phyloP scores from a whole-genome alignment of 2,113 vertebrate genomes.

The Lepisosteus oculatus region DNA sequence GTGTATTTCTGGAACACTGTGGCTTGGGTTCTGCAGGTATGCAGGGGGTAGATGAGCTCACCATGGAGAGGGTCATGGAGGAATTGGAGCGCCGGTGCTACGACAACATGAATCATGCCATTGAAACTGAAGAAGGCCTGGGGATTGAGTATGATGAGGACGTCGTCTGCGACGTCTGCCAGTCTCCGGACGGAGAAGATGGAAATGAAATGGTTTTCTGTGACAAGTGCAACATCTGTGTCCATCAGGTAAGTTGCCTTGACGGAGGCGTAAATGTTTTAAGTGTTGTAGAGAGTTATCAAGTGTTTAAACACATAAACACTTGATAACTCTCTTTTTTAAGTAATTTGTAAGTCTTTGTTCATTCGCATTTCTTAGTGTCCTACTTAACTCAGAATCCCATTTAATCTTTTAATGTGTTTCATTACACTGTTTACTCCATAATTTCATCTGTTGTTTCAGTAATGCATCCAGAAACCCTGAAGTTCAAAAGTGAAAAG shows the following conservation, averaged over 20 bases:
- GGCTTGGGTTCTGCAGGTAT: slow-evolving; percentile 58
- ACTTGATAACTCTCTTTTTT: no score
- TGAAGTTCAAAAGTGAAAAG: no score
- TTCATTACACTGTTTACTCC: no score
- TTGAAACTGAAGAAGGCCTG: slow-evolving; percentile 90
- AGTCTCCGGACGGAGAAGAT: slow-evolving; percentile 93
- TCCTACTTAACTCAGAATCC: background rate
- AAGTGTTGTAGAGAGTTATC: background rate
- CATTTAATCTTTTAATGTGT: no score
- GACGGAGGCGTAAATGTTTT: background rate
- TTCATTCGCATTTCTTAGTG: background rate
- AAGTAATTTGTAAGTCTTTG: background rate
- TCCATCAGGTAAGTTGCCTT: slow-evolving; percentile 81
- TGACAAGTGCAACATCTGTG: slow-evolving; percentile 98
- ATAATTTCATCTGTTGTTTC: no score
- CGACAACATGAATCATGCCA: slow-evolving; percentile 90
- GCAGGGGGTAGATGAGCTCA: slow-evolving; percentile 79
- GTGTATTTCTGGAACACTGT: no score
- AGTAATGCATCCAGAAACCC: no score
- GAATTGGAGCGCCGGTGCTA: slow-evolving; percentile 87
- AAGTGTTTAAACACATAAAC: no score
- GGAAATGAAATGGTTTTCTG: slow-evolving; percentile 99
- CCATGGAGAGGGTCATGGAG: slow-evolving; percentile 89
- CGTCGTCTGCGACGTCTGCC: slow-evolving; percentile 94
- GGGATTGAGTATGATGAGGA: slow-evolving; percentile 97